These are phyloP conservation scores for Theristicus caerulescens DNA, from an alignment of 2,113 vertebrate genomes.

Conservation along the genomic window DNA sequence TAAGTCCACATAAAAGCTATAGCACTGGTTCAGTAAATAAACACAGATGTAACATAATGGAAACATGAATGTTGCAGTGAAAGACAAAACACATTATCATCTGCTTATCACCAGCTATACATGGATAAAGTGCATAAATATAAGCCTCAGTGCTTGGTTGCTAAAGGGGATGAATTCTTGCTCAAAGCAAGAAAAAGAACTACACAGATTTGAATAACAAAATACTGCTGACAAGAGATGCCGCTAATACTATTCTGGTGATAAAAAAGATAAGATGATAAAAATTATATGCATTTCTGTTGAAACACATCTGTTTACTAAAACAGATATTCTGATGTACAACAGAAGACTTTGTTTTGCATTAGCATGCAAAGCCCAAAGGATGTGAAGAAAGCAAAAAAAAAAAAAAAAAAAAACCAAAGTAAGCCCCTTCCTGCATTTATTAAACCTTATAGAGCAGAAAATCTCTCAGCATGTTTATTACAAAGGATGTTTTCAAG, in stretches of 20 bases:
- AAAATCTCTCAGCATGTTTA: not conserved
- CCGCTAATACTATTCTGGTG: not conserved
- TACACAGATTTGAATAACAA: not conserved
- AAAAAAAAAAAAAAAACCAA: not conserved
- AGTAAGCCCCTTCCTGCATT: not conserved
- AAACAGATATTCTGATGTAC: not conserved
- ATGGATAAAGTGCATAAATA: not conserved
- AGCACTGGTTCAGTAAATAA: not conserved
- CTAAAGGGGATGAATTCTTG: not conserved
- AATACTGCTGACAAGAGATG: not conserved
- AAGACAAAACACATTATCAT: not conserved
- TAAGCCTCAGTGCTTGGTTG: not conserved
- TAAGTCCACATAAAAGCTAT: not conserved
- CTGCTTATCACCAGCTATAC: not conserved
- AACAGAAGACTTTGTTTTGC: not conserved
- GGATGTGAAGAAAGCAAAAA: not conserved
- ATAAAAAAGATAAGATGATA: not conserved
- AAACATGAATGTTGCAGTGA: not conserved
- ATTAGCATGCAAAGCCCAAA: not conserved
- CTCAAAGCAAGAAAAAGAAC: not conserved
- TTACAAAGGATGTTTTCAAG: not conserved
- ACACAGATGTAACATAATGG: not conserved
- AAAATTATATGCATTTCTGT: not conserved
- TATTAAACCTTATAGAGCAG: not conserved
- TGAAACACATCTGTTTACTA: not conserved